phyloP scores from a whole-genome alignment of 2,113 vertebrate species.

The Paralichthys olivaceus region DNA sequence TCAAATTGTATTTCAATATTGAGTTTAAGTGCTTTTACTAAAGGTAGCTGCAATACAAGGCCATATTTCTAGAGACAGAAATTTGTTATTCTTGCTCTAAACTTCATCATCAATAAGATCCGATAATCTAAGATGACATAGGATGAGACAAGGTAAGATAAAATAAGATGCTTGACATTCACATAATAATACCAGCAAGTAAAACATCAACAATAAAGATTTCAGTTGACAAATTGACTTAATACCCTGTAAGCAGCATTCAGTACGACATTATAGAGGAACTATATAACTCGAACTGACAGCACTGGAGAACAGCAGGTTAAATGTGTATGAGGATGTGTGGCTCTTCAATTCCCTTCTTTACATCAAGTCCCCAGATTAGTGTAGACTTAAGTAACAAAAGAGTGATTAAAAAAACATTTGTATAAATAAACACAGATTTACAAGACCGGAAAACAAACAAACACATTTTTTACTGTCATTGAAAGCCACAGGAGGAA shows the following conservation, averaged over 20 bases:
- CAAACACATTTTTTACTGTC: conserved; percentile 36
- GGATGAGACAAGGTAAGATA: no score
- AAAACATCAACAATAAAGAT: neutral
- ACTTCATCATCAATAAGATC: neutral
- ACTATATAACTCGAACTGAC: neutral
- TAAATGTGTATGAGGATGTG: neutral
- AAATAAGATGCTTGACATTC: no score
- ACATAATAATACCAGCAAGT: no score
- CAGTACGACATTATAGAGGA: neutral
- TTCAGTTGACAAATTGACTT: neutral
- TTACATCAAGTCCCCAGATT: neutral
- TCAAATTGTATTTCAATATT: neutral
- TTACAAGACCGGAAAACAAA: conserved; percentile 62
- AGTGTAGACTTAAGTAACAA: conserved; percentile 20
- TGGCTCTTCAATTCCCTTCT: neutral
- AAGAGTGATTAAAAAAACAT: conserved; percentile 34
- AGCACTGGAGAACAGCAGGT: conserved; percentile 1
- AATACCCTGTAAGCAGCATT: neutral
- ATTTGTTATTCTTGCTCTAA: neutral
- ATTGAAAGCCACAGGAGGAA: conserved; percentile 42
- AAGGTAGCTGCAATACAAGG: neutral
- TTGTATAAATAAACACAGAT: conserved; percentile 32
- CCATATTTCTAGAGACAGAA: neutral
- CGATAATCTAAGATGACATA: no score
- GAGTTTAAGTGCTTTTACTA: neutral